Evolutionary conservation across 2,888 invertebrate genomes (phyloP).

Genomic region (Theretra japonica): DNA sequence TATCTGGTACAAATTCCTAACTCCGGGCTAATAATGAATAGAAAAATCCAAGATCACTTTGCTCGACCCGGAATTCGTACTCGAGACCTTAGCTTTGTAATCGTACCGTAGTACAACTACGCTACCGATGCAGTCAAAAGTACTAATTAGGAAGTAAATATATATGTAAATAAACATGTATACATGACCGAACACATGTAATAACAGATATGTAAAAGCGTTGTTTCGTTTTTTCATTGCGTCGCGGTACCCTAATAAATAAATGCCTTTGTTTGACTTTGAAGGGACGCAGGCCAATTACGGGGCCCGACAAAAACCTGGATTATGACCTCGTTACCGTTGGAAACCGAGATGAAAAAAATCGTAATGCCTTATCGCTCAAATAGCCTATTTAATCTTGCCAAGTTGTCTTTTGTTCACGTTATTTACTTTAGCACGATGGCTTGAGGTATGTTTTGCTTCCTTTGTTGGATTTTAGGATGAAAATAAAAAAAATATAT

Average conservation of each 20-base stretch:
- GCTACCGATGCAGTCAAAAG: too few relatives aligned
- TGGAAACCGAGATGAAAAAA: constrained; percentile 32
- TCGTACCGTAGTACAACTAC: too few relatives aligned
- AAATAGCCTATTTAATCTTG: constrained; percentile 26
- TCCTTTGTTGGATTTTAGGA: background rate
- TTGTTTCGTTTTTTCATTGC: constrained; percentile 32
- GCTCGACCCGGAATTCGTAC: too few relatives aligned
- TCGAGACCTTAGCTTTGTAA: too few relatives aligned
- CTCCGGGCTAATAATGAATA: too few relatives aligned
- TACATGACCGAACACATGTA: background rate
- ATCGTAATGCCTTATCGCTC: constrained; percentile 22
- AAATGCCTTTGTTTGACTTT: constrained; percentile 43
- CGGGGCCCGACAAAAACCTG: constrained; percentile 37
- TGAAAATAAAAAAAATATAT: background rate
- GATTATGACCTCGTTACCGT: constrained; percentile 41
- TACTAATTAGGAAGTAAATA: background rate
- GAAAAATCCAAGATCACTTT: too few relatives aligned
- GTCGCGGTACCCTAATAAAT: constrained; percentile 37
- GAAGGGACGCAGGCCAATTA: constrained; percentile 42
- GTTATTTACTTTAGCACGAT: constrained; percentile 11
- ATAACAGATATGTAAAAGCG: background rate
- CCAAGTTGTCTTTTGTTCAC: constrained; percentile 16
- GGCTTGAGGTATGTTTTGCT: background rate
- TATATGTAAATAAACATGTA: background rate
- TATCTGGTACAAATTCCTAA: too few relatives aligned